Evolutionary conservation across 2,113 vertebrate species (phyloP).

Genomic region (Cephalopterus ornatus): DNA sequence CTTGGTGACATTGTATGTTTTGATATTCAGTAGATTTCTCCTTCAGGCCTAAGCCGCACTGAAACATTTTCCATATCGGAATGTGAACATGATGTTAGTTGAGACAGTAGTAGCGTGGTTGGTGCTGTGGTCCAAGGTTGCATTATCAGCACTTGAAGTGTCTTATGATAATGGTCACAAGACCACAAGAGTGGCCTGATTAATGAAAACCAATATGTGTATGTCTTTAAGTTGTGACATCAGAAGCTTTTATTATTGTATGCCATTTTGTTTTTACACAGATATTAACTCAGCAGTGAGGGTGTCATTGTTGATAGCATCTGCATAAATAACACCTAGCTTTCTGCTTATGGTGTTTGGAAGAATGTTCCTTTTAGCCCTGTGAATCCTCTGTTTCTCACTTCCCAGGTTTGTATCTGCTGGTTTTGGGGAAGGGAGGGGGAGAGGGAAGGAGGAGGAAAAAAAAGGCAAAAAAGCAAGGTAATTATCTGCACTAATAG

Average conservation of each 20-base stretch:
- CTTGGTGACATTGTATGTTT: not conserved
- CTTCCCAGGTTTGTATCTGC: not conserved
- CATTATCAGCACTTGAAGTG: not conserved
- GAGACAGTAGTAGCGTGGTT: not conserved
- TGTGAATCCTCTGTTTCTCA: not conserved
- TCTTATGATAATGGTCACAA: not conserved
- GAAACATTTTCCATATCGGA: not conserved
- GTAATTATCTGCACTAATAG: conserved; percentile 31
- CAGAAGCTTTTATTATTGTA: not conserved
- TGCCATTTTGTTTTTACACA: not conserved
- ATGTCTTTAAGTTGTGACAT: not conserved
- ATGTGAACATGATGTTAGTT: not conserved
- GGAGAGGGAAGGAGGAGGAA: accelerated
- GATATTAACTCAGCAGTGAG: not conserved
- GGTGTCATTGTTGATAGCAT: not conserved
- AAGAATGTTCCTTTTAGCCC: not conserved
- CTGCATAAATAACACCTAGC: not conserved
- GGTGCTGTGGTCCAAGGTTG: not conserved
- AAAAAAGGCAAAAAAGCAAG: not conserved
- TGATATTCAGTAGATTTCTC: not conserved
- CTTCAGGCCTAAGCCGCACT: not conserved
- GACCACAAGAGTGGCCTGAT: not conserved
- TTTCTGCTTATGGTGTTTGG: not conserved
- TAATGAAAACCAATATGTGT: not conserved
- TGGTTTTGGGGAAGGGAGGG: not conserved